Base-by-base conservation (phyloP, 2,113 vertebrate species). In the Dicentrarchus labrax region DNA sequence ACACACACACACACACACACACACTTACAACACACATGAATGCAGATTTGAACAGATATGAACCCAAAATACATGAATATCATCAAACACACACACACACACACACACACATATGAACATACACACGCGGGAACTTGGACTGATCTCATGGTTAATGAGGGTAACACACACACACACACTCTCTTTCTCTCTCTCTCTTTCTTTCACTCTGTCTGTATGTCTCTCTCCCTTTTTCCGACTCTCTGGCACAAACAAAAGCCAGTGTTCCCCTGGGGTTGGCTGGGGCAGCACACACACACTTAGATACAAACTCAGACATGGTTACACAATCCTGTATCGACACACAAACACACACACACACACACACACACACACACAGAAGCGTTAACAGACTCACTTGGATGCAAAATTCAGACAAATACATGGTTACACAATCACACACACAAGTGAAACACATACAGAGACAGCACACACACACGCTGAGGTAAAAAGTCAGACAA, bases 181-280 rank as follows among this genome's bases (percentile, higher is more conserved):
- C 38, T n/a, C 59, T 11, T 45, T 8, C 30, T 53, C 57, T 5
- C 21, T 75, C 54, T 48, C 9, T 64, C 43, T 60, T 4, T 73
- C 78, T 2, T 17, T 77, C 45, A 38, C n/a, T 76, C 38, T 59
- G 21, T 56, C 15, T 65, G 57, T 68, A 6, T 59, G 11, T 80
- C 57, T 66, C 76, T 74, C 65, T 50, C 24, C 6, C n/a, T 48
- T 59, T 30, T 75, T 59, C 64, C 6, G 6, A 51, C 41, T 79
- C 54, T 69, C 53, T 76, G 8, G 4, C 43, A 47, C 64, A 85
- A 82, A 90, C 83, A 88, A 83, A 30, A 88, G 82, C 67, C 68
- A 59, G 72, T 1, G 68, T 80, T 80, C 78, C 86, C 84, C 75
- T 48, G 51, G 61, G 81, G 81, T 78, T 67, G 69, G 51, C 56